Evolutionary conservation across 2,888 invertebrate genomes (phyloP).

Genomic region (Neuroscelio doddi): DNA sequence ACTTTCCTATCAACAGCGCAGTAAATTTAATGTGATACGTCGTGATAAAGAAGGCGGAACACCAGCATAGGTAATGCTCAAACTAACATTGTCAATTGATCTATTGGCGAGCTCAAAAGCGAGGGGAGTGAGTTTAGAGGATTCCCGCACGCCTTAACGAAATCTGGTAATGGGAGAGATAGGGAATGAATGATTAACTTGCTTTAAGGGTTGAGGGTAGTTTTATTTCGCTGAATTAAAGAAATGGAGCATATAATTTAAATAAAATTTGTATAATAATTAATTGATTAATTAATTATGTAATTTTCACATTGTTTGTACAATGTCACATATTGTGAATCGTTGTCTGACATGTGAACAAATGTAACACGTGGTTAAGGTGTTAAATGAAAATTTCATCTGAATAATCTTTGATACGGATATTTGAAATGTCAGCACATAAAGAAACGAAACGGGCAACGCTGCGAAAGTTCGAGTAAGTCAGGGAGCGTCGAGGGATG

Average conservation of each 20-base stretch:
- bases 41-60: slow-evolving; percentile 53
- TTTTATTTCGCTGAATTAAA: slow-evolving; percentile 35
- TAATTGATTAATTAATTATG: too few species aligned
- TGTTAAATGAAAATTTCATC: slow-evolving; percentile 12
- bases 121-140: slow-evolving; percentile 30
- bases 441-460: slow-evolving; percentile 26
- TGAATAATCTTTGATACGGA: slow-evolving; percentile 6
- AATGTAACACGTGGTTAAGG: too few species aligned
- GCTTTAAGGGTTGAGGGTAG: slow-evolving; percentile 32
- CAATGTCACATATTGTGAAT: too few species aligned
- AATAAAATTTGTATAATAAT: too few species aligned
- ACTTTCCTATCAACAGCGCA: slow-evolving; percentile 64
- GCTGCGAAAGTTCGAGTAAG: slow-evolving; percentile 35
- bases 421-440: slow-evolving; percentile 26
- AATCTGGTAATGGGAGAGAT: slow-evolving; percentile 66
- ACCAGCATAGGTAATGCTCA: slow-evolving; percentile 54
- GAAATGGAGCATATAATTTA: background rate
- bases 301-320: too few species aligned
- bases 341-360: too few species aligned
- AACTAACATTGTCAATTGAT: slow-evolving; percentile 64
- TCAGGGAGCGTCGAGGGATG: slow-evolving; percentile 44
- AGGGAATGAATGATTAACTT: slow-evolving; percentile 55
- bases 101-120: slow-evolving; percentile 56
- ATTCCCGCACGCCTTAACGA: slow-evolving; percentile 60
- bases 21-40: slow-evolving; percentile 66